Evolutionary conservation across 2,113 vertebrate genomes (phyloP).

Genomic region (Dermatemys mawii): DNA sequence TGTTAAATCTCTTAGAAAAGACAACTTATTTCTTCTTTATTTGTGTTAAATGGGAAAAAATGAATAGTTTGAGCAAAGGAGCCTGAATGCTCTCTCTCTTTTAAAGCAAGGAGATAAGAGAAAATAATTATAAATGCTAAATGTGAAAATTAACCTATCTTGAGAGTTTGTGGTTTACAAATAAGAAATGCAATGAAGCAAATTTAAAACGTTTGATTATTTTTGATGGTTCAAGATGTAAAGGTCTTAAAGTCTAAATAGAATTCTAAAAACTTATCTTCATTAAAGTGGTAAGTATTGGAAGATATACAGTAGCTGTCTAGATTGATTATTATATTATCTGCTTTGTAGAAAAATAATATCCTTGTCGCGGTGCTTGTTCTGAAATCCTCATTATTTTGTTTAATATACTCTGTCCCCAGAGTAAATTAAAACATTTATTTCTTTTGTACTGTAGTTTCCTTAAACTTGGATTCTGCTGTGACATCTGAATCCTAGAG

Average conservation of each 20-base stretch:
- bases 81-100: constrained; percentile 44
- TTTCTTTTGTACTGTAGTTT: constrained; percentile 42
- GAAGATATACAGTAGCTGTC: constrained; percentile 46
- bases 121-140: constrained; percentile 77
- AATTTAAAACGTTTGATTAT: constrained; percentile 78
- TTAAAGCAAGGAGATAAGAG: constrained; percentile 59
- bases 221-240: constrained; percentile 72
- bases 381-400: constrained; percentile 63
- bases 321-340: constrained; percentile 67
- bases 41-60: constrained; percentile 58
- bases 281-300: constrained; percentile 67
- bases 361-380: constrained; percentile 36
- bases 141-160: constrained; percentile 75
- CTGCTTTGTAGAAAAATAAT: constrained; percentile 64
- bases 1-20: constrained; percentile 58
- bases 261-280: constrained; percentile 66
- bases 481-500: constrained; percentile 61
- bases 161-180: constrained; percentile 72
- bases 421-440: constrained; percentile 66
- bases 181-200: constrained; percentile 75
- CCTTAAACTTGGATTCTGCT: constrained; percentile 43
- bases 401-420: constrained; percentile 58
- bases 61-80: constrained; percentile 44
- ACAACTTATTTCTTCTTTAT: constrained; percentile 54
- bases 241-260: constrained; percentile 71